Percentiles rank a stretch among this genome's conserved stretches.
Conservation (phyloP, 2,113 vertebrate genomes). For the Nothocercus julius region DNA sequence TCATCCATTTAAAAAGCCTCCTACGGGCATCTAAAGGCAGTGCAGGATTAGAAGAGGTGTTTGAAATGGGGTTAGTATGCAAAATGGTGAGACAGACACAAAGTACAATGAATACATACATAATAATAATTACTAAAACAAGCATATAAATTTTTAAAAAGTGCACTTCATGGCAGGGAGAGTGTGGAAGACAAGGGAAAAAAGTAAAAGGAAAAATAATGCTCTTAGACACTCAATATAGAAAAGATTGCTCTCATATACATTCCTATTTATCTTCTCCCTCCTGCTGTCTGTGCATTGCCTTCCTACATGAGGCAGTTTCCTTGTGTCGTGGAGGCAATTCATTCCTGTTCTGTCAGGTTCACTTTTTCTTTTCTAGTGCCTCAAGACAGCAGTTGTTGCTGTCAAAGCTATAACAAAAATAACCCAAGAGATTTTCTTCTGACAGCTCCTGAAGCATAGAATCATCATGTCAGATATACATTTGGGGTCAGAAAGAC, state of each 20-base stretch:
- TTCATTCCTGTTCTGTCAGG: slow-evolving; percentile 52
- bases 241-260: slow-evolving; percentile 17
- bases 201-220: background rate
- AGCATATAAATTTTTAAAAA: background rate
- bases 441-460: slow-evolving; percentile 39
- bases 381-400: slow-evolving; percentile 51
- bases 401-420: slow-evolving; percentile 61
- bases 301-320: background rate
- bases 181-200: background rate
- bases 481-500: slow-evolving; percentile 32
- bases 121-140: slow-evolving; percentile 7
- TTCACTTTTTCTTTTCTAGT: slow-evolving; percentile 20
- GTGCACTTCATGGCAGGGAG: background rate
- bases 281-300: background rate
- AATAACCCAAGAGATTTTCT: slow-evolving; percentile 64
- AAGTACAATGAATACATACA: background rate
- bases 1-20: background rate
- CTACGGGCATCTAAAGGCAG: background rate
- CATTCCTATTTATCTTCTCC: slow-evolving; percentile 39
- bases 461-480: slow-evolving; percentile 25
- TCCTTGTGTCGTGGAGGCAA: slow-evolving; percentile 33
- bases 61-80: background rate
- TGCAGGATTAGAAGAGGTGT: background rate
- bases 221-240: slow-evolving; percentile 2
- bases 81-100: background rate